phyloP scores from a whole-genome alignment of 2,888 invertebrate species.

The Kuschelorhynchus macadamiae region DNA sequence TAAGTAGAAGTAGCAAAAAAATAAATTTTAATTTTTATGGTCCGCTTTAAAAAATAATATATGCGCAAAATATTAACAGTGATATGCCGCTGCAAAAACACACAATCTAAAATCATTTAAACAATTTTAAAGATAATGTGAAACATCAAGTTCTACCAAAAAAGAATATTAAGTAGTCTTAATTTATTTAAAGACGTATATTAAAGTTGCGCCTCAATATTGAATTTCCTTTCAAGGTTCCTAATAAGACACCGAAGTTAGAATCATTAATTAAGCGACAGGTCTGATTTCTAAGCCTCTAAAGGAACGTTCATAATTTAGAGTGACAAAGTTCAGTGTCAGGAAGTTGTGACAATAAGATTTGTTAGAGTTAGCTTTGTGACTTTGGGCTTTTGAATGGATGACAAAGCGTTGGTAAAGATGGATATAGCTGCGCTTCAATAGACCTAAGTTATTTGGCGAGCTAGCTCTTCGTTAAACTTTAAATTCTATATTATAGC shows the following conservation, averaged over 20 bases:
- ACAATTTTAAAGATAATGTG: no score
- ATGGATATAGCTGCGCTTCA: neutral
- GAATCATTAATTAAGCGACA: conserved; percentile 39
- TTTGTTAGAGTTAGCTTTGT: conserved; percentile 22
- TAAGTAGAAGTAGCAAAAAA: no score
- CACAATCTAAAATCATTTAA: no score
- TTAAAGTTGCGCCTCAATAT: neutral
- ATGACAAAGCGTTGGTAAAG: neutral
- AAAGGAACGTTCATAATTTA: conserved; percentile 39
- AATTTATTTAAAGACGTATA: no score
- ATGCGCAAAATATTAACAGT: no score
- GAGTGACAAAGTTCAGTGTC: conserved; percentile 37
- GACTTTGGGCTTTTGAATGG: neutral
- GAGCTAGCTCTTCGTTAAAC: no score
- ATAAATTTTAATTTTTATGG: no score
- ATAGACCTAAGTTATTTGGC: neutral
- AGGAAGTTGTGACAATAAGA: conserved; percentile 34
- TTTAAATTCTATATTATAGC: no score
- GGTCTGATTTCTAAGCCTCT: conserved; percentile 30
- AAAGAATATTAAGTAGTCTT: no score
- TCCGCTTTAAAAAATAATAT: no score
- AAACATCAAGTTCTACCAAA: no score
- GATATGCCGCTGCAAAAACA: no score
- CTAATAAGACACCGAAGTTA: conserved; percentile 23
- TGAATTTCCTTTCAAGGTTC: conserved; percentile 4